Percentiles rank a stretch among this genome's conserved stretches.
Conservation (phyloP, 2,888 invertebrate species). For the Erebia ligea region DNA sequence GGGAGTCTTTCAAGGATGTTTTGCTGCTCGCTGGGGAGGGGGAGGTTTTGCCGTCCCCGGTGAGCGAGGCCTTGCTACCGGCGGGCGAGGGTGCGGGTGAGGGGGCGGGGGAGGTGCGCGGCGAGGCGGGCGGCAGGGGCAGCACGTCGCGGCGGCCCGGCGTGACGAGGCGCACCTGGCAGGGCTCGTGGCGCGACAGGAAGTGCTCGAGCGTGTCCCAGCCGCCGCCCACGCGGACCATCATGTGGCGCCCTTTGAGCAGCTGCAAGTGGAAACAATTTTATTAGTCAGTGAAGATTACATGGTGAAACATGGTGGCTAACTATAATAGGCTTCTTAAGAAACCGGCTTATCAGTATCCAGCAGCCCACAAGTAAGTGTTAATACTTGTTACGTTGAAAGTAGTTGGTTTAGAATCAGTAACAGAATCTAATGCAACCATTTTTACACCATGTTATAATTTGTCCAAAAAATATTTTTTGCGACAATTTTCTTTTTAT, state of each 20-base stretch:
- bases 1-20: conserved; percentile 52
- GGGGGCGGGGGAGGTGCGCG: conserved; percentile 31
- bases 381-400: too few relatives aligned
- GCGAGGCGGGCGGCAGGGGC: conserved; percentile 42
- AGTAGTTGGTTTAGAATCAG: too few relatives aligned
- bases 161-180: conserved; percentile 87
- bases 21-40: conserved; percentile 47
- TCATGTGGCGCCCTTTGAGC: conserved; percentile 96
- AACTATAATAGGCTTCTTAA: too few relatives aligned
- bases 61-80: conserved; percentile 53
- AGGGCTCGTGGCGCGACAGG: conserved; percentile 93
- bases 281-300: background rate
- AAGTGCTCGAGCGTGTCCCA: conserved; percentile 98
- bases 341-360: too few relatives aligned
- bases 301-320: background rate
- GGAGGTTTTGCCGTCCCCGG: conserved; percentile 42
- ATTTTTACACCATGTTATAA: too few relatives aligned
- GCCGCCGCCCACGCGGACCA: conserved; percentile 97
- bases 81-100: conserved; percentile 23
- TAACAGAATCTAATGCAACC: too few relatives aligned
- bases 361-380: too few relatives aligned
- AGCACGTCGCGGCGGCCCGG: conserved; percentile 63
- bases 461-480: too few relatives aligned
- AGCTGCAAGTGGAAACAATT: conserved; percentile 80
- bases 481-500: too few relatives aligned